Percentiles rank a stretch among this genome's conserved stretches.
phyloP scores from a whole-genome alignment of 2,113 vertebrate species.

The Oncorhynchus masou region DNA sequence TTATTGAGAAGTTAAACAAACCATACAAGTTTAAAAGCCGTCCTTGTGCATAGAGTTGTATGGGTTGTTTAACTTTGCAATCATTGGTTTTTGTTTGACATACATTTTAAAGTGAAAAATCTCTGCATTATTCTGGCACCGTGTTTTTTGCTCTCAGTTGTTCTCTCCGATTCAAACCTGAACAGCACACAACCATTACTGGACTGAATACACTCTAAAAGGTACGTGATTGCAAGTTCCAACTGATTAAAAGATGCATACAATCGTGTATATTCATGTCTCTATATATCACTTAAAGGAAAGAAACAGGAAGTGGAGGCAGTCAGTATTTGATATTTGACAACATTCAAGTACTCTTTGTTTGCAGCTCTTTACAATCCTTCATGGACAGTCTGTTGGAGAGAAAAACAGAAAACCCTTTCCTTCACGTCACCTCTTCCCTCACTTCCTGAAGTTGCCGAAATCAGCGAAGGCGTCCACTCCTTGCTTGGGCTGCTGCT shows the following conservation, averaged over 20 bases:
- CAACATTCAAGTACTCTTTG: slow-evolving; percentile 80
- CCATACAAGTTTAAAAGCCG: no score
- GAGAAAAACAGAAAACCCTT: slow-evolving; percentile 24
- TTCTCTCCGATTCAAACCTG: slow-evolving; percentile 8
- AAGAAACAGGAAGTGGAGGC: slow-evolving; percentile 47
- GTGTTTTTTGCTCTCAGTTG: neutral
- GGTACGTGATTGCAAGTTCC: slow-evolving; percentile 67
- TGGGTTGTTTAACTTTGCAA: no score
- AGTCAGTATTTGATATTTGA: slow-evolving; percentile 56
- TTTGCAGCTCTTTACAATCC: slow-evolving; percentile 88
- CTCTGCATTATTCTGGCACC: no score
- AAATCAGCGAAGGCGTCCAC: slow-evolving; percentile 96
- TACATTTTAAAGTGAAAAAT: no score
- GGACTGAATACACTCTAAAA: slow-evolving; percentile 31
- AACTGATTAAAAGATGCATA: slow-evolving; percentile 41
- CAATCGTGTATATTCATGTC: slow-evolving; percentile 48
- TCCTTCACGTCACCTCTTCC: slow-evolving; percentile 42
- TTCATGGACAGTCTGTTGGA: slow-evolving; percentile 75
- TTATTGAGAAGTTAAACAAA: no score
- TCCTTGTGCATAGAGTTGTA: no score
- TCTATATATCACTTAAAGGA: slow-evolving; percentile 37
- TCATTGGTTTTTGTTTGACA: no score
- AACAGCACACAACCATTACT: slow-evolving; percentile 28
- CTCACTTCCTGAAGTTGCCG: slow-evolving; percentile 97
- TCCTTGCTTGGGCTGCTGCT: slow-evolving; percentile 84